These are phyloP conservation scores for Distichodus sexfasciatus DNA, from an alignment of 2,797 vertebrate genomes.

Conservation along the genomic window DNA sequence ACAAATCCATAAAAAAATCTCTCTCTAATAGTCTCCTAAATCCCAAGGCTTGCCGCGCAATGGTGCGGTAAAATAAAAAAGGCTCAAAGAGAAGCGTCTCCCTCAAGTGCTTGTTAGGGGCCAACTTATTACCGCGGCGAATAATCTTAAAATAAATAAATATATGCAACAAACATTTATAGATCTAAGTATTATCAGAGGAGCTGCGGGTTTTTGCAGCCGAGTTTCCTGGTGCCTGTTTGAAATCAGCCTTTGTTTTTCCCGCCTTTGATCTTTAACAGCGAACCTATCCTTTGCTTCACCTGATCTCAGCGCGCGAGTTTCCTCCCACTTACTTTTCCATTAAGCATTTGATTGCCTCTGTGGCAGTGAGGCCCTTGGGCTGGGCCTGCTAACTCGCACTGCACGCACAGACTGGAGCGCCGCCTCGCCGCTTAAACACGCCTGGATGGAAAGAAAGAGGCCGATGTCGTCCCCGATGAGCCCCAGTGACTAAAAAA, in stretches of 20 bases:
- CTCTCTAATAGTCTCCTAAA: conserved; percentile 64
- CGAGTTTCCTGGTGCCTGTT: conserved; percentile 41
- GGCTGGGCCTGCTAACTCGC: conserved; percentile 28
- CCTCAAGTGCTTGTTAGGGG: conserved; percentile 81
- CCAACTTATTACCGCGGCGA: conserved; percentile 67
- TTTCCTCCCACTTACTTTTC: conserved; percentile 48
- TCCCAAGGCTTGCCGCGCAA: conserved; percentile 76
- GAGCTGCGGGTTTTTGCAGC: conserved; percentile 58
- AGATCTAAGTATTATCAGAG: conserved; percentile 56
- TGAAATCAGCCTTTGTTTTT: conserved; percentile 56
- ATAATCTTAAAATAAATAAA: conserved; percentile 64
- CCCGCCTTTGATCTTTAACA: conserved; percentile 58
- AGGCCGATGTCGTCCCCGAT: too few relatives aligned
- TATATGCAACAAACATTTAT: conserved; percentile 64
- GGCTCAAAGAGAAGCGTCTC: conserved; percentile 64
- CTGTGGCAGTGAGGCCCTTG: conserved; percentile 38
- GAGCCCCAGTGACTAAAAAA: too few relatives aligned
- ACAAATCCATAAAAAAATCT: conserved; percentile 68
- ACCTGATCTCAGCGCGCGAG: conserved; percentile 43
- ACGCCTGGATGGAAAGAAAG: not conserved
- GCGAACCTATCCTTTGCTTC: conserved; percentile 50
- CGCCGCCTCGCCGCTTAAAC: not conserved
- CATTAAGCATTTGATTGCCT: conserved; percentile 50
- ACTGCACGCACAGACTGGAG: not conserved
- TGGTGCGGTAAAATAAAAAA: conserved; percentile 67